These are phyloP conservation scores for Mormyrops attenuatus DNA, from an alignment of 2,797 vertebrate genomes.

Conservation along the genomic window DNA sequence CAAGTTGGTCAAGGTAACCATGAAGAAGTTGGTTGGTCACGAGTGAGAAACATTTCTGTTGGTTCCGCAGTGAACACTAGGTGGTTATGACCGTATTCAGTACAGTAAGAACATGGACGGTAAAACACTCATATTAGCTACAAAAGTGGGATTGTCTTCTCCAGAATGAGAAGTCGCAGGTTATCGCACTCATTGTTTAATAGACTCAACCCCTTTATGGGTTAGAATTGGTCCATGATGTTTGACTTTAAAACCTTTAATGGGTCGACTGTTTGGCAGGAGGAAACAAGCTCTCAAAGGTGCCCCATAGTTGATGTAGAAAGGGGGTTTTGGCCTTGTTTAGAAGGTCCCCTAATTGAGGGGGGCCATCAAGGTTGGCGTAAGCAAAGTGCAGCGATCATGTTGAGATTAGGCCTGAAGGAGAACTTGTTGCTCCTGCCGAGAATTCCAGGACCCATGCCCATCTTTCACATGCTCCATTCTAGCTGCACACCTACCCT, in stretches of 20 bases:
- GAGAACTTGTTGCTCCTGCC: conserved; percentile 29
- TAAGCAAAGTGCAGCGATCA: conserved; percentile 19
- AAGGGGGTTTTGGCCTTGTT: background rate
- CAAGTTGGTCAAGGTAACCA: background rate
- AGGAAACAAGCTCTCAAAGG: background rate
- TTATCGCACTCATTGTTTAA: conserved; percentile 40
- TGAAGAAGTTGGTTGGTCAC: background rate
- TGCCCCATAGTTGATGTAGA: background rate
- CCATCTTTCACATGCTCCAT: conserved; percentile 32
- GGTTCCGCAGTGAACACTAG: conserved; percentile 33
- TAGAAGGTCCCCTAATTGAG: conserved; percentile 7
- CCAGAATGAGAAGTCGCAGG: conserved; percentile 44
- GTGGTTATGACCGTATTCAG: conserved; percentile 44
- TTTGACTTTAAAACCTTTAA: background rate
- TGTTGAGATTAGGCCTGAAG: conserved; percentile 27
- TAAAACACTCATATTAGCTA: conserved; percentile 44
- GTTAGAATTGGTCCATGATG: conserved; percentile 22
- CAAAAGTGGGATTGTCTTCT: conserved; percentile 50
- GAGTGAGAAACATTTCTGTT: background rate
- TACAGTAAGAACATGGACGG: conserved; percentile 45
- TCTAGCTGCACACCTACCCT: conserved; percentile 21
- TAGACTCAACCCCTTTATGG: conserved; percentile 28
- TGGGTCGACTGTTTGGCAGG: background rate
- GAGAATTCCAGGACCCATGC: conserved; percentile 2
- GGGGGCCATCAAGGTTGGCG: background rate